Percentiles rank a stretch among this genome's conserved stretches.
These are phyloP conservation scores for Colletes latitarsis DNA, from an alignment of 1,140 invertebrate genomes.

Conservation along the genomic window DNA sequence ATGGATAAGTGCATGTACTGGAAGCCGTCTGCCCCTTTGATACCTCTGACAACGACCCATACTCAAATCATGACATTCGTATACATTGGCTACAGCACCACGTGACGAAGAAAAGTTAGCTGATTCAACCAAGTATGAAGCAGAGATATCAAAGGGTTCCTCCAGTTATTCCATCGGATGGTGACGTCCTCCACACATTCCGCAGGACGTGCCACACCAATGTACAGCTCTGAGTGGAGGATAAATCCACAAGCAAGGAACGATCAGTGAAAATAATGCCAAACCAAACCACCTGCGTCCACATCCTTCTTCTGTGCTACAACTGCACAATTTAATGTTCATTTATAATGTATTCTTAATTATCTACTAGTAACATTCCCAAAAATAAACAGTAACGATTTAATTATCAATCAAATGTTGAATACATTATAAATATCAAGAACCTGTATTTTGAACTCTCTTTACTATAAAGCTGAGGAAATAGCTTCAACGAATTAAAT, in stretches of 20 bases:
- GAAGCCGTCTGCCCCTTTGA: constrained; percentile 79
- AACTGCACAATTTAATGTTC: constrained; percentile 72
- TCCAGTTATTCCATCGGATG: constrained; percentile 84
- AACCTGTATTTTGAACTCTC: background rate
- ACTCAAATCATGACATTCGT: constrained; percentile 76
- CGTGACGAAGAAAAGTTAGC: constrained; percentile 55
- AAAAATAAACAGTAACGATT: constrained; percentile 8
- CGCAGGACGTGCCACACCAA: constrained; percentile 89
- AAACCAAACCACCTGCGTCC: constrained; percentile 90
- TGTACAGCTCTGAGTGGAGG: constrained; percentile 92
- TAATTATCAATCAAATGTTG: background rate
- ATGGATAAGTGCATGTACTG: constrained; percentile 78
- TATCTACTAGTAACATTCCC: constrained; percentile 8
- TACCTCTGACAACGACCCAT: constrained; percentile 79
- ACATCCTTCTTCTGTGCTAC: constrained; percentile 82
- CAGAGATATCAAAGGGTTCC: constrained; percentile 79
- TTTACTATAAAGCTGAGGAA: background rate
- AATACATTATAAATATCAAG: constrained; percentile 18
- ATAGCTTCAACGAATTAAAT: background rate
- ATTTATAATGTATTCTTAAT: constrained; percentile 25
- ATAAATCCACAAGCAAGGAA: constrained; percentile 97
- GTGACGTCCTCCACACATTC: constrained; percentile 92
- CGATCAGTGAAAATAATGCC: constrained; percentile 91
- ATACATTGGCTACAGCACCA: constrained; percentile 74
- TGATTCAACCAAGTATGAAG: constrained; percentile 70